phyloP scores from a whole-genome alignment of 2,888 invertebrate species.

The Drosophila kambysellisi region DNA sequence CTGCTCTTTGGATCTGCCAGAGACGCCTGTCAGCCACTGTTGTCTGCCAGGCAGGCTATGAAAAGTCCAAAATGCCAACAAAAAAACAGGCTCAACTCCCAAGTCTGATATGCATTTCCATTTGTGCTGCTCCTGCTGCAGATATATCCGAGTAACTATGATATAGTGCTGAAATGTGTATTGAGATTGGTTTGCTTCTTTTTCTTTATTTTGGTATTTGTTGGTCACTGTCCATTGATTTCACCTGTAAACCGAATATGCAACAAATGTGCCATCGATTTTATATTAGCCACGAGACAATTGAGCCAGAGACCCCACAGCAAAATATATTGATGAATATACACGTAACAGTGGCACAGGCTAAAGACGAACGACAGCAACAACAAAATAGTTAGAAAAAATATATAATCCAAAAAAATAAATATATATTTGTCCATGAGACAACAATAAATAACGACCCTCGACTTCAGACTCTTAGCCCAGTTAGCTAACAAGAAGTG shows the following conservation, averaged over 20 bases:
- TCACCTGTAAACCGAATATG: conserved; percentile 45
- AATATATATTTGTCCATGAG: conserved; percentile 39
- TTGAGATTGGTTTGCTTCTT: conserved; percentile 1
- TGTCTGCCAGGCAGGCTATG: conserved; percentile 6
- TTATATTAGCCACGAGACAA: conserved; percentile 68
- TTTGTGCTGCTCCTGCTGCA: conserved; percentile 6
- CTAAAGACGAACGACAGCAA: conserved; percentile 22
- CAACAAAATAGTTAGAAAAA: conserved; percentile 20
- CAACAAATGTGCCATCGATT: conserved; percentile 74
- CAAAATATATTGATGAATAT: conserved; percentile 28
- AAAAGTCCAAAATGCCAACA: conserved; percentile 1
- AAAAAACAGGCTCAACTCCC: conserved; percentile 18
- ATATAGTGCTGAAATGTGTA: conserved; percentile 6
- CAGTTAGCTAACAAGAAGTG: conserved; percentile 12
- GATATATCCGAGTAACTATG: not conserved
- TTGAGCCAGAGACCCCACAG: conserved; percentile 49
- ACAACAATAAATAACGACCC: conserved; percentile 22
- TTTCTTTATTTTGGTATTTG: not conserved
- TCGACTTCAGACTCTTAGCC: conserved; percentile 7
- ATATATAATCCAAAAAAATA: not conserved
- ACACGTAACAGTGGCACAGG: conserved; percentile 42
- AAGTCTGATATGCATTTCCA: conserved; percentile 17
- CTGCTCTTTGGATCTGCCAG: conserved; percentile 26
- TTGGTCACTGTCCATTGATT: conserved; percentile 46
- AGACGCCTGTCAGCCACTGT: conserved; percentile 9